Conservation (phyloP, 2,113 vertebrate species). For the Pluvianellus socialis region DNA sequence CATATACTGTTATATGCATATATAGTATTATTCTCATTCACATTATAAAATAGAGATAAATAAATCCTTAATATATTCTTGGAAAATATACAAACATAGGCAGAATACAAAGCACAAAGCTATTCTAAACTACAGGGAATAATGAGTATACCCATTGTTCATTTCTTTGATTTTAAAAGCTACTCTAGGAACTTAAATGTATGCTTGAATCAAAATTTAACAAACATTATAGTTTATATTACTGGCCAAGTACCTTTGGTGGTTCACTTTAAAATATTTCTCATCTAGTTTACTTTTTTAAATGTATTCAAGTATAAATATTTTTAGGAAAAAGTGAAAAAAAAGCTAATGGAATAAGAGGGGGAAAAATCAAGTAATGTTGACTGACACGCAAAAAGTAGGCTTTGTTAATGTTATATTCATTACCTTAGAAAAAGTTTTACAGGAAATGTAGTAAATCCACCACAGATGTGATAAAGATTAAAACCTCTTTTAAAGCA, state of each 20-base stretch:
- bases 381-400: conserved; percentile 9
- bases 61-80: neutral
- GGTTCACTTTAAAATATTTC: neutral
- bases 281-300: neutral
- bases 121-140: neutral
- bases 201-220: neutral
- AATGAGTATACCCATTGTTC: neutral
- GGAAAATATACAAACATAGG: neutral
- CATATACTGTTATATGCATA: neutral
- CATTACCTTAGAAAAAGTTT: neutral
- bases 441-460: conserved; percentile 40
- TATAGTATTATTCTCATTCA: neutral
- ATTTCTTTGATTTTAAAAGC: neutral
- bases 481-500: conserved; percentile 46
- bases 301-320: neutral
- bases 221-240: neutral
- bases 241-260: neutral
- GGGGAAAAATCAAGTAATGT: neutral
- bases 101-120: neutral
- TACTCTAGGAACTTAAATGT: neutral
- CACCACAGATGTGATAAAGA: conserved; percentile 48
- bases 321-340: neutral
- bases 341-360: neutral
- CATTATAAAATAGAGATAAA: neutral
- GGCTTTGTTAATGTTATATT: conserved; percentile 14